These are phyloP conservation scores for Rhamphomyia laevipes DNA, from an alignment of 2,888 invertebrate genomes.

Conservation along the genomic window DNA sequence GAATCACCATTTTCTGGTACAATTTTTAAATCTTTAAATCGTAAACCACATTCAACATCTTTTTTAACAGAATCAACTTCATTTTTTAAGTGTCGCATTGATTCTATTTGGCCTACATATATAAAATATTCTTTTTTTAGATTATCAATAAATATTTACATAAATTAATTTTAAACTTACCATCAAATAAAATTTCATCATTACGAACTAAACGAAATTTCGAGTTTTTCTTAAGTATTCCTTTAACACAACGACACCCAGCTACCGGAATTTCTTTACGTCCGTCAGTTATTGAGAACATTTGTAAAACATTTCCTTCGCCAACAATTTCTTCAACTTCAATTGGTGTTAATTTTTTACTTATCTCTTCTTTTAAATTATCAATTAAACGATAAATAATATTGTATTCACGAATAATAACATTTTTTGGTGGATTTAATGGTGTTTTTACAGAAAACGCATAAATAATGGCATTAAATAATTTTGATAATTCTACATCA, in stretches of 20 bases:
- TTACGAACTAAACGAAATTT: slow-evolving; percentile 56
- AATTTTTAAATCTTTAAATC: slow-evolving; percentile 51
- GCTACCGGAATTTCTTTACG: slow-evolving; percentile 74
- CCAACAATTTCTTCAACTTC: slow-evolving; percentile 69
- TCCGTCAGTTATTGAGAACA: slow-evolving; percentile 69
- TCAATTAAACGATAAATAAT: slow-evolving; percentile 91
- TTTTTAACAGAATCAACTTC: slow-evolving; percentile 74
- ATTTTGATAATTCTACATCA: slow-evolving; percentile 70
- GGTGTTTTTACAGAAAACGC: slow-evolving; percentile 70
- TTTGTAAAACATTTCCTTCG: slow-evolving; percentile 73
- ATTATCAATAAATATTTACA: not conserved
- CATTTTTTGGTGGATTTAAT: slow-evolving; percentile 29
- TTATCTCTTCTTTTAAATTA: slow-evolving; percentile 71
- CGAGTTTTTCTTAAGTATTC: slow-evolving; percentile 55
- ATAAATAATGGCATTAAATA: slow-evolving; percentile 71
- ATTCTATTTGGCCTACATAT: slow-evolving; percentile 53
- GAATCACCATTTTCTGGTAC: slow-evolving; percentile 62
- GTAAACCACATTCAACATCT: slow-evolving; percentile 82
- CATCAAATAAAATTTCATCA: slow-evolving; percentile 54
- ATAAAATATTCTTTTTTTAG: not conserved
- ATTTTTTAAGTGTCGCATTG: slow-evolving; percentile 80
- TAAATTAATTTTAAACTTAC: slow-evolving; percentile 36
- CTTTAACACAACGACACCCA: slow-evolving; percentile 75
- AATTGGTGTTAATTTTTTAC: slow-evolving; percentile 52
- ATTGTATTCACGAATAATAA: slow-evolving; percentile 61